A percentile compares a stretch with the other conserved stretches of the same genome.
Evolutionary conservation across 2,797 vertebrate species (phyloP).

Genomic region (Coilia nasus): DNA sequence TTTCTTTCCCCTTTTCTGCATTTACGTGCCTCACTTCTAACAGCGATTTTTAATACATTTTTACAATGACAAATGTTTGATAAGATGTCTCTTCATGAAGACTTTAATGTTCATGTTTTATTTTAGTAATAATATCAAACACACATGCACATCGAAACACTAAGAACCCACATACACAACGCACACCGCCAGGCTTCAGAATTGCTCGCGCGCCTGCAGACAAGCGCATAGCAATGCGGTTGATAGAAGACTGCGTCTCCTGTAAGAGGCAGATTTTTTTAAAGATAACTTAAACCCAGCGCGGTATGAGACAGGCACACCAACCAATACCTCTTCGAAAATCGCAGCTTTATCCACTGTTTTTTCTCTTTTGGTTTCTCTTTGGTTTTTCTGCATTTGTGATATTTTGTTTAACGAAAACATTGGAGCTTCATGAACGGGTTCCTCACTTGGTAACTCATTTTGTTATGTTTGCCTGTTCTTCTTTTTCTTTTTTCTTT

Average conservation of each 20-base stretch:
- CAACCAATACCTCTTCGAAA: not conserved
- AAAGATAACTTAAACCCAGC: not conserved
- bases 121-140: not conserved
- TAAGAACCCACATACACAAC: not conserved
- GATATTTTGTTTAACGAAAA: constrained; percentile 17
- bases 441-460: constrained; percentile 7
- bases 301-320: not conserved
- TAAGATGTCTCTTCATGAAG: constrained; percentile 12
- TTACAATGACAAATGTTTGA: constrained; percentile 1
- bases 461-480: constrained; percentile 29
- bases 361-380: constrained; percentile 24
- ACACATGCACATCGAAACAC: not conserved
- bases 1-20: constrained; percentile 18
- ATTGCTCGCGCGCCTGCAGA: constrained; percentile 17
- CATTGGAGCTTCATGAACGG: constrained; percentile 19
- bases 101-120: not conserved
- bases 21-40: constrained; percentile 23
- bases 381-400: constrained; percentile 18
- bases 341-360: not conserved
- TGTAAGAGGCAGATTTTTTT: constrained; percentile 5
- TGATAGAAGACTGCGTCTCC: constrained; percentile 25
- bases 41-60: constrained; percentile 25
- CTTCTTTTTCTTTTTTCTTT: constrained; percentile 31
- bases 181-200: constrained; percentile 10
- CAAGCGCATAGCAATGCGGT: constrained; percentile 23